These are phyloP conservation scores for Hypomecis atomaria DNA, from an alignment of 2,888 invertebrate species.

Conservation along the genomic window DNA sequence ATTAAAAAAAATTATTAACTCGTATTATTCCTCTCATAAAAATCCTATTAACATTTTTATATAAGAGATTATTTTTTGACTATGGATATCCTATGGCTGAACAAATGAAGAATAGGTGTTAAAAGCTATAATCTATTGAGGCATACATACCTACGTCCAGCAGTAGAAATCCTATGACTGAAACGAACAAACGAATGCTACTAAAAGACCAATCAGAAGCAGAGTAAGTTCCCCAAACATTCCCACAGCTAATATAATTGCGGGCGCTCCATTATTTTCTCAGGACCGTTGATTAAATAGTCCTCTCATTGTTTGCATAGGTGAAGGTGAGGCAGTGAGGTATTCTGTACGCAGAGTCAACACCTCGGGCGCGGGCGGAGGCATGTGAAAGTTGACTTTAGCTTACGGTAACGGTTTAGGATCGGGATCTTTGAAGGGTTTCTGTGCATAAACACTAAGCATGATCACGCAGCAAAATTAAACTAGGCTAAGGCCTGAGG, in stretches of 20 bases:
- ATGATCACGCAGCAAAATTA: slow-evolving; percentile 6
- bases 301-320: slow-evolving; percentile 22
- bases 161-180: no score
- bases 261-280: slow-evolving; percentile 19
- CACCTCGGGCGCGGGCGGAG: slow-evolving; percentile 15
- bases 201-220: slow-evolving; percentile 7
- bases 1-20: no score
- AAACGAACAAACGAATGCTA: no score
- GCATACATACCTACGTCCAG: no score
- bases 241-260: slow-evolving; percentile 17
- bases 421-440: slow-evolving; percentile 5
- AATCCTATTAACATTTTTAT: no score
- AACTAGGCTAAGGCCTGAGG: neutral
- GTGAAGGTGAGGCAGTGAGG: slow-evolving; percentile 15
- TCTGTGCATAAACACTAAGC: slow-evolving; percentile 14
- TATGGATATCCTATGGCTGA: no score
- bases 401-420: slow-evolving; percentile 17
- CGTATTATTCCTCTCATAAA: no score
- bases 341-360: slow-evolving; percentile 14
- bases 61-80: no score
- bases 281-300: slow-evolving; percentile 30
- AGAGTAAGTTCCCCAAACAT: slow-evolving; percentile 10
- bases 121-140: no score
- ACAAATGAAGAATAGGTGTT: no score
- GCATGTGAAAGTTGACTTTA: slow-evolving; percentile 10